Conservation (phyloP, 2,888 invertebrate species). For the Troilus luridus region DNA sequence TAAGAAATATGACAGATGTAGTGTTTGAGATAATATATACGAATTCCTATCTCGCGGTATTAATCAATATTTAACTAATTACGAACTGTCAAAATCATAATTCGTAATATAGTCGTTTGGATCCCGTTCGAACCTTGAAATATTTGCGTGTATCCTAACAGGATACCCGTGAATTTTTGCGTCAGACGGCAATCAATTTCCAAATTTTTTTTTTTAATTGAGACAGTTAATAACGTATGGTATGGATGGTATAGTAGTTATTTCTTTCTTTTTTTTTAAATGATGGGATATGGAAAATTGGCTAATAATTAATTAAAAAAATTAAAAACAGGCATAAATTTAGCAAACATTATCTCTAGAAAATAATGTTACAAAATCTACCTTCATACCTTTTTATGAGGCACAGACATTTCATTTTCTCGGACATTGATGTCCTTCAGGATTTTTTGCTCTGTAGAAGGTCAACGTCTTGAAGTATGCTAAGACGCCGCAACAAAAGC, state of each 20-base stretch:
- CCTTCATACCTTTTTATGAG: not conserved
- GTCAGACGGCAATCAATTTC: not conserved
- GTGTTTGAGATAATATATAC: not conserved
- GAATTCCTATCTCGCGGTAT: not conserved
- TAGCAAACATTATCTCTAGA: not conserved
- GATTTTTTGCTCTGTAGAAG: slow-evolving; percentile 4
- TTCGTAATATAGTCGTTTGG: not conserved
- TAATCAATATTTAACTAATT: not conserved
- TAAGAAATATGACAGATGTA: not conserved
- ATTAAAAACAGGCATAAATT: not conserved
- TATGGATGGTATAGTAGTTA: not conserved
- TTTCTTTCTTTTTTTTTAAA: not conserved
- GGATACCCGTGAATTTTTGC: not conserved
- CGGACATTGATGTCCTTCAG: slow-evolving; percentile 3
- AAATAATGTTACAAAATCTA: not conserved
- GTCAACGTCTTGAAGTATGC: slow-evolving; percentile 19
- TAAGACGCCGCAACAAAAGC: not conserved
- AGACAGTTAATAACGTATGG: not conserved
- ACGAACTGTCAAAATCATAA: not conserved
- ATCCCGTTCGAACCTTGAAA: not conserved
- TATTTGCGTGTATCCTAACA: not conserved
- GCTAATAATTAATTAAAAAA: not conserved
- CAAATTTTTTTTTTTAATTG: too few relatives aligned
- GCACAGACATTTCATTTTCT: slow-evolving; percentile 5
- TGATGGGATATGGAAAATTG: not conserved